Percentiles rank a stretch among this genome's conserved stretches.
Conservation (phyloP, 1,140 invertebrate species). For the Ridgeia piscesae region DNA sequence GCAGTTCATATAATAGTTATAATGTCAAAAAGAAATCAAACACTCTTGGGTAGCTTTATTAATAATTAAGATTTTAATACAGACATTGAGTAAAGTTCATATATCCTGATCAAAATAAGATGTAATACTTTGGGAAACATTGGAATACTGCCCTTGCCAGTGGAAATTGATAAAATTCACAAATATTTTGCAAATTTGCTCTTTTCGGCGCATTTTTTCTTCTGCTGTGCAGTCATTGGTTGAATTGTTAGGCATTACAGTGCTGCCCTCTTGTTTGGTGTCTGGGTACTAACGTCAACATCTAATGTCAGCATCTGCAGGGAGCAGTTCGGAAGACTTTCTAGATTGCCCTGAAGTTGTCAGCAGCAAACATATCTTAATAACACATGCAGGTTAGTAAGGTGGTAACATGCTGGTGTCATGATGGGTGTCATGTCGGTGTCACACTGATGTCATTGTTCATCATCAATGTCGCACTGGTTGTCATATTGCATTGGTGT, state of each 20-base stretch:
- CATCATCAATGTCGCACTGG: too few species aligned
- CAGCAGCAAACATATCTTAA: neutral
- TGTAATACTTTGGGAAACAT: neutral
- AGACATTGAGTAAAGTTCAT: neutral
- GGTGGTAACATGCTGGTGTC: too few species aligned
- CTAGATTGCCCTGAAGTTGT: neutral
- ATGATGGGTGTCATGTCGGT: too few species aligned
- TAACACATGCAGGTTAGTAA: neutral
- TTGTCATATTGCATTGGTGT: neutral
- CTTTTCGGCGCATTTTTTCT: neutral
- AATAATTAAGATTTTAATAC: neutral
- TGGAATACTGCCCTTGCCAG: neutral
- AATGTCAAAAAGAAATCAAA: too few species aligned
- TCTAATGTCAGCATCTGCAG: neutral
- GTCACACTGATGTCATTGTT: too few species aligned
- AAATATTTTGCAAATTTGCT: neutral
- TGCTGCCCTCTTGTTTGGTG: neutral
- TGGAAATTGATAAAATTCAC: neutral
- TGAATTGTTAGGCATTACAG: neutral
- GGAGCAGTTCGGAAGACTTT: neutral
- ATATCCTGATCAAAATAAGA: neutral
- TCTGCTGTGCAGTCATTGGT: neutral
- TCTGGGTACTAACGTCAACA: neutral
- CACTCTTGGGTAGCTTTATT: neutral
- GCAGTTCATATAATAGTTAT: too few species aligned